Evolutionary conservation across 2,888 invertebrate species (phyloP).

Genomic region (Ypsolopha scabrella): DNA sequence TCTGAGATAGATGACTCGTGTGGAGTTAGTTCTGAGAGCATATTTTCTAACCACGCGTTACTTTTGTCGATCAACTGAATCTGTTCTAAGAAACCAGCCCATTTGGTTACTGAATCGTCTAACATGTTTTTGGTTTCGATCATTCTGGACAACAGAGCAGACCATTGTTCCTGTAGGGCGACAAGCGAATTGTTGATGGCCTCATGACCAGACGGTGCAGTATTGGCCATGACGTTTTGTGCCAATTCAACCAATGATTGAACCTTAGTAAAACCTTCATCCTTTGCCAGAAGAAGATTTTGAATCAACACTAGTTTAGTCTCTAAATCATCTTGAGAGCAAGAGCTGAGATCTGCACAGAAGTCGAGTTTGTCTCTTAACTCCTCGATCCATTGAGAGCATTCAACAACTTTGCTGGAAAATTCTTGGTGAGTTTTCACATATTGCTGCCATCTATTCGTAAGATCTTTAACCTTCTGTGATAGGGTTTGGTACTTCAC

Average conservation of each 20-base stretch:
- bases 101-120: constrained; percentile 91
- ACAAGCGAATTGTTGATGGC: constrained; percentile 86
- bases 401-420: constrained; percentile 82
- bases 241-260: constrained; percentile 92
- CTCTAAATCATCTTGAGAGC: constrained; percentile 88
- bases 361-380: constrained; percentile 87
- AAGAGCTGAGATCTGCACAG: constrained; percentile 85
- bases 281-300: constrained; percentile 90
- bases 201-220: constrained; percentile 89
- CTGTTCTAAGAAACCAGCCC: constrained; percentile 91
- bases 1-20: constrained; percentile 87
- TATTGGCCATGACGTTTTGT: constrained; percentile 91
- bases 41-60: constrained; percentile 81
- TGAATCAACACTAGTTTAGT: constrained; percentile 86
- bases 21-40: constrained; percentile 78
- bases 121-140: constrained; percentile 89
- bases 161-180: constrained; percentile 91
- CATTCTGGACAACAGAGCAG: constrained; percentile 86
- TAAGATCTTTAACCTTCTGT: constrained; percentile 91
- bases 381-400: constrained; percentile 86
- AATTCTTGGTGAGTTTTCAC: constrained; percentile 90
- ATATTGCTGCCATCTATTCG: constrained; percentile 92
- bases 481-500: constrained; percentile 92
- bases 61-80: constrained; percentile 87
- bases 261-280: constrained; percentile 91